Evolutionary conservation across 2,888 invertebrate species (phyloP), one percentile per base, ranked within the genome.

Genomic region (Cosmopolites sordidus): DNA sequence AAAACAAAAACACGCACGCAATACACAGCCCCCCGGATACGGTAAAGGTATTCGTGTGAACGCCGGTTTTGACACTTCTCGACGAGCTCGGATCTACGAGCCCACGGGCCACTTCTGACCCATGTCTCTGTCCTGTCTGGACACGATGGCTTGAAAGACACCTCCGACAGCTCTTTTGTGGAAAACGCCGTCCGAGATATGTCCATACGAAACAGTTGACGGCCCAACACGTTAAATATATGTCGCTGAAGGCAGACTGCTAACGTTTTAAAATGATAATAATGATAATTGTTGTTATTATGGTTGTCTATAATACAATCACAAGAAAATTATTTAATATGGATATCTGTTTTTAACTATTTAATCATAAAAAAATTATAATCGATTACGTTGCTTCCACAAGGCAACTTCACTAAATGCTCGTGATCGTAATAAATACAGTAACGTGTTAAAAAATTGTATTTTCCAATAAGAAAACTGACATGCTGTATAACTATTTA

Each of bases 11-110:
- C 22, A 22, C 22, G 4, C 8, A 22, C 8, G 22, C 22, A 22
- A 22, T 22, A 5, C 22, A 5, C 22, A 22, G 8, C 22, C 22
- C 22, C 22, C 4, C 3, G 22, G 22, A 5, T 33, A 33, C 33
- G 33, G 33, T n/a, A n/a, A 54, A 50, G 54, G 54, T 30, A 54
- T 49, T 47, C 46, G 41, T 46, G 54, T 54, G 50, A 50, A 47
- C 33, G 47, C 50, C 16, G 39, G 43, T 54, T 54, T 54, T 54
- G 54, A 54, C 54, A 54, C 50, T 45, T 38, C 49, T 45, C 43
- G 50, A 49, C 54, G 49, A 43, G 50, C 55, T 38, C 43, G 51
- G 42, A 48, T 40, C 48, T 30, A 18, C 37, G 40, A 17, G 43
- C 51, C 41, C 41, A 29, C 33, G 11, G 33, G 33, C 33, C n/a